phyloP scores from a whole-genome alignment of 2,113 vertebrate genomes.

The Tragulus kanchil region DNA sequence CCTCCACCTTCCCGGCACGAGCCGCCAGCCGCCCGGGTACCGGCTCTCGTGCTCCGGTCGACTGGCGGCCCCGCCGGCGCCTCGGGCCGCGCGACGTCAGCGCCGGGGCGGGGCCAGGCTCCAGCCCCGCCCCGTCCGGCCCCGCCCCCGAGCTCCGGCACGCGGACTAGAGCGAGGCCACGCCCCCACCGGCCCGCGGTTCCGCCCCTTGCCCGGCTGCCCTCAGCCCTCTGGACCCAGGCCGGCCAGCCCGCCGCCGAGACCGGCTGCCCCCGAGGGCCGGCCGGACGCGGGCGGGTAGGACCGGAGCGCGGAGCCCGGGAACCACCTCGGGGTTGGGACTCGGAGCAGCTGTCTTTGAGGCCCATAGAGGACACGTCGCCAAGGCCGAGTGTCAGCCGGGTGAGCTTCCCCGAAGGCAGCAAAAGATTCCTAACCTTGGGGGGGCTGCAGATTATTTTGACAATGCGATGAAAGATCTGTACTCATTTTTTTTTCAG shows the following conservation, averaged over 20 bases:
- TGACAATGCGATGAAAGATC: not conserved
- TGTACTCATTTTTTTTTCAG: not conserved
- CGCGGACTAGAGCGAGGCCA: not conserved
- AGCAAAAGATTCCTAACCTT: not conserved
- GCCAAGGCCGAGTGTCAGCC: not conserved
- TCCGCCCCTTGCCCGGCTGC: fast-evolving
- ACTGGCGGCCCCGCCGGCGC: slow-evolving; percentile 31
- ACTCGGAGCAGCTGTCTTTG: not conserved
- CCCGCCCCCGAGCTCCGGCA: not conserved
- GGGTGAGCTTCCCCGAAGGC: not conserved
- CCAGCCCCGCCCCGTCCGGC: not conserved
- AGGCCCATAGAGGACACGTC: not conserved
- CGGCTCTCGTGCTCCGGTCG: not conserved
- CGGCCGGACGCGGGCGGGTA: not conserved
- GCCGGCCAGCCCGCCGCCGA: fast-evolving
- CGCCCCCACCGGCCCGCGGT: fast-evolving
- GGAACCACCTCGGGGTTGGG: not conserved
- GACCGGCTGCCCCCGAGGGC: not conserved
- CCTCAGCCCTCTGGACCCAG: fast-evolving
- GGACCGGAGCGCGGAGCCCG: not conserved
- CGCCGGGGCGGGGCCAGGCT: slow-evolving; percentile 27
- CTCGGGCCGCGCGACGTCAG: slow-evolving; percentile 63
- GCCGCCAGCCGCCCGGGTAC: slow-evolving; percentile 50
- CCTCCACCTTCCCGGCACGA: slow-evolving; percentile 58
- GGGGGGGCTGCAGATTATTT: not conserved